phyloP scores from a whole-genome alignment of 2,888 invertebrate genomes.

The Pyralis farinalis region DNA sequence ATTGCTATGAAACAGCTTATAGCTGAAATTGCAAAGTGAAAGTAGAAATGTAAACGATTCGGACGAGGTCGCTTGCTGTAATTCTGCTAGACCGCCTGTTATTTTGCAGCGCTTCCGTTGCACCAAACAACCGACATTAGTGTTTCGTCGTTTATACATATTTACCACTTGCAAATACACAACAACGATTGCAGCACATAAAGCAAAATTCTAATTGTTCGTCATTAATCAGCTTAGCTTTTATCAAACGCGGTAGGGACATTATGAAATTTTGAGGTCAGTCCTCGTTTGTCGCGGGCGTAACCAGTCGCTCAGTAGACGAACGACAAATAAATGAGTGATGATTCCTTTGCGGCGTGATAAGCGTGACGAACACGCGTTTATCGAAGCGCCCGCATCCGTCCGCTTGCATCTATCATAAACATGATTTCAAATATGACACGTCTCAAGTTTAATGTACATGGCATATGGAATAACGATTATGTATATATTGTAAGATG shows the following conservation, averaged over 20 bases:
- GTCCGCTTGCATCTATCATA: constrained; percentile 11
- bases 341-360: constrained; percentile 37
- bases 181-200: not conserved
- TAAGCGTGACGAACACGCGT: constrained; percentile 40
- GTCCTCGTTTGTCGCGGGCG: constrained; percentile 13
- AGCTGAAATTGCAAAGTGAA: constrained; percentile 32
- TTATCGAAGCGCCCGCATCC: constrained; percentile 37
- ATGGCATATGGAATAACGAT: constrained; percentile 29
- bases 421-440: constrained; percentile 22
- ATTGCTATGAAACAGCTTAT: not conserved
- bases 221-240: not conserved
- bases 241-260: constrained; percentile 13
- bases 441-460: constrained; percentile 20
- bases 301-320: constrained; percentile 6
- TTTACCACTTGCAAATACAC: not conserved
- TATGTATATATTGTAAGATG: constrained; percentile 20
- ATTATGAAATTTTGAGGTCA: constrained; percentile 10
- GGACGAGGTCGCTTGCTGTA: constrained; percentile 16
- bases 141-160: not conserved
- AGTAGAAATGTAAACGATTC: constrained; percentile 31
- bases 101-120: constrained; percentile 36
- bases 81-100: constrained; percentile 34
- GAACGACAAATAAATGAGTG: constrained; percentile 17
- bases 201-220: not conserved
- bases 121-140: constrained; percentile 18